phyloP scores from a whole-genome alignment of 23 tunicate genomes.

The Trididemnum nubilum region DNA sequence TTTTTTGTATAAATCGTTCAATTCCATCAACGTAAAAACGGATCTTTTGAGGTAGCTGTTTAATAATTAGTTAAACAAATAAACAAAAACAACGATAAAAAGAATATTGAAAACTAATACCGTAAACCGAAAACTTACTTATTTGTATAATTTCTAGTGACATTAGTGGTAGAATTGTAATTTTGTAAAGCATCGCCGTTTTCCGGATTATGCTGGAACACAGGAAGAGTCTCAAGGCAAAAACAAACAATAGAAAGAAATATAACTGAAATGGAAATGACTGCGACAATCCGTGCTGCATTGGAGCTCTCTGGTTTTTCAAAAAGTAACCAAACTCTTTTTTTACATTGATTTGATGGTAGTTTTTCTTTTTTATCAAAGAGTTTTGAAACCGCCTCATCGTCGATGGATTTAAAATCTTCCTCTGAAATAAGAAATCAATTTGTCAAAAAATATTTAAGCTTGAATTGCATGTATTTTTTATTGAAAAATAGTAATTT shows the following conservation, averaged over 20 bases:
- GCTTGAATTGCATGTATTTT: neutral
- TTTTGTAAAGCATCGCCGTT: no score
- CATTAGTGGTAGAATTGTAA: no score
- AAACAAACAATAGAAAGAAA: slow-evolving; percentile 86
- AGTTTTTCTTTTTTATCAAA: slow-evolving; percentile 47
- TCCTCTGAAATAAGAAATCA: slow-evolving; percentile 46
- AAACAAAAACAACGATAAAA: no score
- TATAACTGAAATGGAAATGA: slow-evolving; percentile 66
- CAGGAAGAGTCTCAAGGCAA: slow-evolving; percentile 70
- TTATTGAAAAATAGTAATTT: no score
- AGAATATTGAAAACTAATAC: no score
- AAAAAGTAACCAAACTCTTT: slow-evolving; percentile 76
- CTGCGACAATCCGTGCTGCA: slow-evolving; percentile 84
- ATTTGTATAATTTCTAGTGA: no score
- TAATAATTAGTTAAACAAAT: no score
- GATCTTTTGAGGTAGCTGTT: no score
- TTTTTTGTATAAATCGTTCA: no score
- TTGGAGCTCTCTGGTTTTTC: slow-evolving; percentile 86
- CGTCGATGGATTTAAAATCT: slow-evolving; percentile 36
- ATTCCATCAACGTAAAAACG: no score
- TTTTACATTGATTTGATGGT: slow-evolving; percentile 59
- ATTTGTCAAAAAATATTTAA: no score
- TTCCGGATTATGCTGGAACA: neutral
- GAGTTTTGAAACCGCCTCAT: slow-evolving; percentile 27
- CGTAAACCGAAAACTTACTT: no score